These are phyloP conservation scores for Condylura cristata DNA, from an alignment of 2,113 vertebrate species.

Conservation along the genomic window DNA sequence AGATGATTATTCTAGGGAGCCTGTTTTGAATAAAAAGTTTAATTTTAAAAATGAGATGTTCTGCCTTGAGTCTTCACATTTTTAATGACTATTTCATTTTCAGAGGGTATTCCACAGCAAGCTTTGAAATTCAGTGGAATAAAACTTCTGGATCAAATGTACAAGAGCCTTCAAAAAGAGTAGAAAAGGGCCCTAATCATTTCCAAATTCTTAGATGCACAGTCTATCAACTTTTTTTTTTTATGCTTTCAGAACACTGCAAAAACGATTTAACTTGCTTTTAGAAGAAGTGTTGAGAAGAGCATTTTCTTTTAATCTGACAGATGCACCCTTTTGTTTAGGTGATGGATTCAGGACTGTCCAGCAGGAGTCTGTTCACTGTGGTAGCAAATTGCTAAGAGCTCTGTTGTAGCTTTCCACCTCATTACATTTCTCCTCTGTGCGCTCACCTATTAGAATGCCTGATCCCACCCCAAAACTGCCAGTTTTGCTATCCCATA, in stretches of 20 bases:
- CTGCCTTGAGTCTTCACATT: not conserved
- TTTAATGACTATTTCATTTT: not conserved
- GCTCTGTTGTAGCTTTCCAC: not conserved
- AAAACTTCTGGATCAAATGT: not conserved
- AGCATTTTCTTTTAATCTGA: not conserved
- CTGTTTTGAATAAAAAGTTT: not conserved
- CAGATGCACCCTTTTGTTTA: constrained; percentile 5
- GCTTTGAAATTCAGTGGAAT: constrained; percentile 3
- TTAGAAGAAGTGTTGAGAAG: not conserved
- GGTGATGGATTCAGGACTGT: not conserved
- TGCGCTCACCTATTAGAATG: not conserved
- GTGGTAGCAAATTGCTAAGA: not conserved
- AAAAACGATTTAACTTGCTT: constrained; percentile 2
- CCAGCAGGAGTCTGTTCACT: not conserved
- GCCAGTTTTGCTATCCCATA: not conserved
- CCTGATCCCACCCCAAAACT: not conserved
- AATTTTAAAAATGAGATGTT: not conserved
- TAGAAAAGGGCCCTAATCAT: not conserved
- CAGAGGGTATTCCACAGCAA: not conserved
- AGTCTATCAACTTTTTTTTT: not conserved
- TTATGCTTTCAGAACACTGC: not conserved
- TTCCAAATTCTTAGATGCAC: not conserved
- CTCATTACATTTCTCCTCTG: not conserved
- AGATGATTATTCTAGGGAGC: not conserved
- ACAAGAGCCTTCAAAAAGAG: not conserved